Evolutionary conservation across 2,113 vertebrate species (phyloP).

Genomic region (Octodon degus): DNA sequence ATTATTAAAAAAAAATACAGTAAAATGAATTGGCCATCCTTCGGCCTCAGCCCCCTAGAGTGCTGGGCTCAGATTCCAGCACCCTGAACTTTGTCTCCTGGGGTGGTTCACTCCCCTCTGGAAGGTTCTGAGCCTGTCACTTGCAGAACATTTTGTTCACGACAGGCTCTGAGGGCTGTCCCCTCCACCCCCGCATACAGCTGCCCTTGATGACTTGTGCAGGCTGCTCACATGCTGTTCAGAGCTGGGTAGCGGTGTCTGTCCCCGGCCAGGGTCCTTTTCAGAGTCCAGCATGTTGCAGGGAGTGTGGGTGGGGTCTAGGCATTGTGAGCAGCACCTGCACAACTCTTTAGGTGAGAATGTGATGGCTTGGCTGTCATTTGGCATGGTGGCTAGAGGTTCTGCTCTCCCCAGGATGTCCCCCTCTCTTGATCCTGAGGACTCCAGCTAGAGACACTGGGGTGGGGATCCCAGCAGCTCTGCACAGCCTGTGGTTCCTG

Average conservation of each 20-base stretch:
- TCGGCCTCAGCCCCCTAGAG: neutral
- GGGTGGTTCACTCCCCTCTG: neutral
- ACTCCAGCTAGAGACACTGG: neutral
- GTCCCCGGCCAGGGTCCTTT: neutral
- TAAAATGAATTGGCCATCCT: neutral
- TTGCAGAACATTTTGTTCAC: neutral
- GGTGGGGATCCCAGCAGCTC: neutral
- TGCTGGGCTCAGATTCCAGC: neutral
- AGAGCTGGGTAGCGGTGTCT: neutral
- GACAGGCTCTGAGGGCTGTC: neutral
- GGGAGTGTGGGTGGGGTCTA: neutral
- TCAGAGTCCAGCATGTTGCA: neutral
- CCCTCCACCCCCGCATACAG: neutral
- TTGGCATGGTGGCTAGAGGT: neutral
- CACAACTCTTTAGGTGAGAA: neutral
- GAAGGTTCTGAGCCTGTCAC: neutral
- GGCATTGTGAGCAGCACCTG: neutral
- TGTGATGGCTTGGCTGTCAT: neutral
- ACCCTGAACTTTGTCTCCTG: neutral
- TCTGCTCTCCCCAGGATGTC: fast-evolving
- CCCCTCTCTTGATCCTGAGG: too few relatives aligned
- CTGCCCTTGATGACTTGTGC: neutral
- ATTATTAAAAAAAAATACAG: too few relatives aligned
- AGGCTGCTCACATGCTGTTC: fast-evolving
- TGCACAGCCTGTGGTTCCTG: neutral